Percentiles rank a stretch among this genome's conserved stretches.
Evolutionary conservation across 2,888 invertebrate species (phyloP).

Genomic region (Leuctra nigra): DNA sequence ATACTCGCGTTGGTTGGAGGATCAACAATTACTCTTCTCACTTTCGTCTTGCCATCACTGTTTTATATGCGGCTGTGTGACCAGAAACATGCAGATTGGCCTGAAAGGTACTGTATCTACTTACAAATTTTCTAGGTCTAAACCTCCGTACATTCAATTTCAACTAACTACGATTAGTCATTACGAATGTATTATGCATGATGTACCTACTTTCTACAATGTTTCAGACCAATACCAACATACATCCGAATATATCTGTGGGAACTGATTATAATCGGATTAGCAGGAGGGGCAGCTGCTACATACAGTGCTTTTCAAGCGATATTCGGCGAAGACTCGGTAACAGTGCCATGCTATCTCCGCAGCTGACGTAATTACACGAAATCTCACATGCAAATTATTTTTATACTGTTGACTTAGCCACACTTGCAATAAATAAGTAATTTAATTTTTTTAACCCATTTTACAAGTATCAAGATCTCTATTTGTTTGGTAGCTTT

Average conservation of each 20-base stretch:
- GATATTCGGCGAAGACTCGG: constrained; percentile 43
- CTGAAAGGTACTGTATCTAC: constrained; percentile 41
- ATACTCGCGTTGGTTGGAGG: constrained; percentile 63
- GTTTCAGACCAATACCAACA: constrained; percentile 46
- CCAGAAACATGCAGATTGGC: constrained; percentile 42
- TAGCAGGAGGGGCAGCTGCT: constrained; percentile 51
- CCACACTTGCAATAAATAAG: too few species aligned
- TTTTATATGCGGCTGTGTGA: constrained; percentile 57
- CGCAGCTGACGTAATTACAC: neutral
- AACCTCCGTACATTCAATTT: too few species aligned
- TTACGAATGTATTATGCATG: too few species aligned
- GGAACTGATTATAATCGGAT: constrained; percentile 53
- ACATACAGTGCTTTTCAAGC: constrained; percentile 54
- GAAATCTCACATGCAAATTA: too few species aligned
- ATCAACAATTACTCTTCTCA: constrained; percentile 59
- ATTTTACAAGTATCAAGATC: too few species aligned
- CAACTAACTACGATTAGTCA: too few species aligned
- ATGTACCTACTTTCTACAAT: neutral
- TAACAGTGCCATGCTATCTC: constrained; percentile 39
- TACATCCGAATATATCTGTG: constrained; percentile 54
- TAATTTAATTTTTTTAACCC: too few species aligned
- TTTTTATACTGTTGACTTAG: too few species aligned
- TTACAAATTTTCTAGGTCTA: too few species aligned
- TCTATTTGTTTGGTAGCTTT: too few species aligned
- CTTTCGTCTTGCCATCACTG: constrained; percentile 59